Percentiles rank a stretch among this genome's conserved stretches.
phyloP scores from a whole-genome alignment of 2,797 vertebrate species.

The Silurus aristotelis region DNA sequence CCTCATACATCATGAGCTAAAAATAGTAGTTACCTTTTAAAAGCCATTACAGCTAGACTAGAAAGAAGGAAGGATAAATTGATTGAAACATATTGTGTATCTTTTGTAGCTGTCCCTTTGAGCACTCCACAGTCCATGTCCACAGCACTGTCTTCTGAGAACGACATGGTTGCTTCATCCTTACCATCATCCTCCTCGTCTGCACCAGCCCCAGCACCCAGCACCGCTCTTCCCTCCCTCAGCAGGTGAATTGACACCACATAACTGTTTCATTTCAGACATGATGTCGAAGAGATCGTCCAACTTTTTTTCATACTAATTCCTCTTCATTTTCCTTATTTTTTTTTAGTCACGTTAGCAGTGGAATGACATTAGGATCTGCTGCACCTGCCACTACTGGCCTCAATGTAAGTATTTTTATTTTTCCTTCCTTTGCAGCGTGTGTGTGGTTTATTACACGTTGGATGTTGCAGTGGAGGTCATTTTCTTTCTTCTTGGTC shows the following conservation, averaged over 20 bases:
- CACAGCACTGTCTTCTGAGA: constrained; percentile 77
- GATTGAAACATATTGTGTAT: neutral
- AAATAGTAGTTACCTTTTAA: neutral
- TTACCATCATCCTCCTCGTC: constrained; percentile 75
- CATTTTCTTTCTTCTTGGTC: constrained; percentile 29
- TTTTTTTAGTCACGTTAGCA: constrained; percentile 77
- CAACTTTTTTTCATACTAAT: neutral
- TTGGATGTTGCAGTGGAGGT: neutral
- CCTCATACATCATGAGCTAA: neutral
- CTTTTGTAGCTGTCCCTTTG: constrained; percentile 68
- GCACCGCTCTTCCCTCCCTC: constrained; percentile 80
- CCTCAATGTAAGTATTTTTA: constrained; percentile 78
- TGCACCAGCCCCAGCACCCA: constrained; percentile 77
- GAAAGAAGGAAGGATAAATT: neutral
- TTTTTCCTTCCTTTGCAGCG: neutral
- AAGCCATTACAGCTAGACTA: neutral
- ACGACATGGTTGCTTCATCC: constrained; percentile 70
- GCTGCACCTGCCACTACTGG: constrained; percentile 75
- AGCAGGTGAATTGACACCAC: constrained; percentile 76
- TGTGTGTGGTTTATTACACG: neutral
- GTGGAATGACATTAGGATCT: constrained; percentile 77
- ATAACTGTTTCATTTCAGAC: neutral
- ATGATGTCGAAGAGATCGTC: neutral
- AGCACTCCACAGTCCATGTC: constrained; percentile 80
- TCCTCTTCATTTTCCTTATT: constrained; percentile 2